Conservation (phyloP, 2,888 invertebrate genomes). For the Thera britannica region DNA sequence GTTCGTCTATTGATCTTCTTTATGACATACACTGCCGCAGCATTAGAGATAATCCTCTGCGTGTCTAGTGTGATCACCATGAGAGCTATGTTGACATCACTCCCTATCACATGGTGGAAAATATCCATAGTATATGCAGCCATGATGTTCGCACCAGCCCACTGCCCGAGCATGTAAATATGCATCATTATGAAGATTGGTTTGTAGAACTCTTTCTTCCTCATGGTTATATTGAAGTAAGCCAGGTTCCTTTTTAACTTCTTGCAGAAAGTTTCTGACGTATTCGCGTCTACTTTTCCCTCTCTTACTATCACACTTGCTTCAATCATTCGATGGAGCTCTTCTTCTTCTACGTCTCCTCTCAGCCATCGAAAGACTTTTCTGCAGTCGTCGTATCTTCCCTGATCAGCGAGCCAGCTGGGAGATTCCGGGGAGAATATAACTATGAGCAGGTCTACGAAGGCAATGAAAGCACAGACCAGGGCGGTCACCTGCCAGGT, state of each 20-base stretch:
- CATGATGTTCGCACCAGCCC: constrained; percentile 53
- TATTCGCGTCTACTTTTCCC: constrained; percentile 51
- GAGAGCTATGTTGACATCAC: constrained; percentile 54
- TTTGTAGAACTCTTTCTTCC: constrained; percentile 57
- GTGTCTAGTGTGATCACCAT: constrained; percentile 64
- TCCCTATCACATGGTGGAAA: constrained; percentile 61
- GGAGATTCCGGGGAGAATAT: constrained; percentile 83
- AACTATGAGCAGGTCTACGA: constrained; percentile 66
- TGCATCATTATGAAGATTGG: constrained; percentile 59
- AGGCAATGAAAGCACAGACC: constrained; percentile 65
- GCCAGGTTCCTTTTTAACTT: constrained; percentile 45
- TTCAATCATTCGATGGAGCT: constrained; percentile 61
- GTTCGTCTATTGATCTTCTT: constrained; percentile 67
- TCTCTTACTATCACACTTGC: constrained; percentile 56
- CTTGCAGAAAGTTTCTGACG: constrained; percentile 46
- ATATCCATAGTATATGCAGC: constrained; percentile 56
- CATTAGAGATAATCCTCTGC: constrained; percentile 67
- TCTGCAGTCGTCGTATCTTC: constrained; percentile 75
- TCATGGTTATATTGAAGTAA: constrained; percentile 47
- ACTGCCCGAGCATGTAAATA: constrained; percentile 50
- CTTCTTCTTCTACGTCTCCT: constrained; percentile 67
- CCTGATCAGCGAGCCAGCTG: constrained; percentile 84
- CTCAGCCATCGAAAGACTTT: constrained; percentile 81
- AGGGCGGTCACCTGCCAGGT: constrained; percentile 80
- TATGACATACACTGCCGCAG: constrained; percentile 64